Percentiles rank a stretch among this genome's conserved stretches.
phyloP scores from a whole-genome alignment of 2,113 vertebrate species.

The Argyrosomus japonicus region DNA sequence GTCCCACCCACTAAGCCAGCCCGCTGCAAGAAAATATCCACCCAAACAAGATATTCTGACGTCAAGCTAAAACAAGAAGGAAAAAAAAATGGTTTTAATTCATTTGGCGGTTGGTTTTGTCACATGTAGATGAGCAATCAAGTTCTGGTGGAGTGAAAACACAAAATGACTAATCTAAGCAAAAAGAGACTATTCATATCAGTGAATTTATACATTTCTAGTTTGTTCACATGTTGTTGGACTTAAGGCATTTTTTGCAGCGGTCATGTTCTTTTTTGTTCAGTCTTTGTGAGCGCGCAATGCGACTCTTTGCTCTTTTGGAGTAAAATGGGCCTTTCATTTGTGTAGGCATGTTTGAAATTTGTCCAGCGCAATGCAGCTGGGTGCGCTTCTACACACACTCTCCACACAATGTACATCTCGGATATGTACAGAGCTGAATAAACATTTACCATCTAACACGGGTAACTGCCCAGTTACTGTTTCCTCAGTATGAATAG shows the following conservation, averaged over 20 bases:
- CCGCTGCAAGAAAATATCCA: slow-evolving; percentile 53
- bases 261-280: not conserved
- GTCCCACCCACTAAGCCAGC: slow-evolving; percentile 82
- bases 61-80: slow-evolving; percentile 14
- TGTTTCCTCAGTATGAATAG: slow-evolving; percentile 40
- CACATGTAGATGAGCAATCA: not conserved
- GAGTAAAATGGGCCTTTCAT: slow-evolving; percentile 68
- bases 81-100: not conserved
- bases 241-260: slow-evolving; percentile 37
- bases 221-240: not conserved
- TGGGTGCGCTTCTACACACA: slow-evolving; percentile 64
- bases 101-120: not conserved
- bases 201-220: no score
- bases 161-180: not conserved
- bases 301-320: slow-evolving; percentile 8
- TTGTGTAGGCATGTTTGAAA: slow-evolving; percentile 66
- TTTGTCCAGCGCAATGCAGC: slow-evolving; percentile 42
- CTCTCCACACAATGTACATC: slow-evolving; percentile 57
- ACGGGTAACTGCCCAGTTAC: slow-evolving; percentile 51
- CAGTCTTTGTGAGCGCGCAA: slow-evolving; percentile 34
- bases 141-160: not conserved
- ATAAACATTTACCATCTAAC: slow-evolving; percentile 75
- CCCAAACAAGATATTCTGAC: slow-evolving; percentile 29
- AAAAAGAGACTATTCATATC: not conserved
- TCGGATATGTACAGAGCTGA: slow-evolving; percentile 72